Percentiles rank a stretch among this genome's conserved stretches.
Conservation (phyloP, 2,888 invertebrate genomes). For the Cremastinae sp. region DNA sequence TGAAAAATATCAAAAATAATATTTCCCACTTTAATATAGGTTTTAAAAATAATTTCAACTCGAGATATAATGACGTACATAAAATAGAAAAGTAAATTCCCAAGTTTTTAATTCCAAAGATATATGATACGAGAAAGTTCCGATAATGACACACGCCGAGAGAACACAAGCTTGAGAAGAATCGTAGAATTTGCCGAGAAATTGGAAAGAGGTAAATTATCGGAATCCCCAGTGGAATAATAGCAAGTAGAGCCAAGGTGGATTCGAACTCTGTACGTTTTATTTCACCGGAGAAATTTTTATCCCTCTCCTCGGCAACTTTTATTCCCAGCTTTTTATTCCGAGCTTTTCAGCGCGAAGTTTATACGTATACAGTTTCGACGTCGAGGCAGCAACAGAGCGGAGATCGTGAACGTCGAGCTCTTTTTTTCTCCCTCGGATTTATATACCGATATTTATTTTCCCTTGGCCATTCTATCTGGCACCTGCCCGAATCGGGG, state of each 20-base stretch:
- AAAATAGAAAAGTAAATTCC: not conserved
- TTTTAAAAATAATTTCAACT: no score
- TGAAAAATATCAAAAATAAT: no score
- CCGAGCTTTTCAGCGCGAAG: not conserved
- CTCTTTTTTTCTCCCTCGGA: not conserved
- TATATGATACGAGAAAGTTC: constrained; percentile 12
- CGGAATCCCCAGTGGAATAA: constrained; percentile 45
- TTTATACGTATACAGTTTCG: not conserved
- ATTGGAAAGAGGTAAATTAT: constrained; percentile 51
- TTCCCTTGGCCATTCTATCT: constrained; percentile 6
- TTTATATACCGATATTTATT: constrained; percentile 7
- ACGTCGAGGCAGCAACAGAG: not conserved
- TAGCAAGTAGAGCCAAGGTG: constrained; percentile 28
- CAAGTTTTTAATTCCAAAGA: constrained; percentile 10
- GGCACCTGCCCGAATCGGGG: constrained; percentile 44
- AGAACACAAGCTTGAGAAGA: constrained; percentile 18
- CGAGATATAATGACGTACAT: no score
- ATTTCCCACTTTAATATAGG: no score
- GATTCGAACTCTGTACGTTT: no score
- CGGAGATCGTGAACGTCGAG: constrained; percentile 24
- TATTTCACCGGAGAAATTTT: constrained; percentile 52
- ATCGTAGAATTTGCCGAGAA: constrained; percentile 50
- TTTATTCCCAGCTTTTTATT: constrained; percentile 15
- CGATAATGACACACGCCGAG: constrained; percentile 33
- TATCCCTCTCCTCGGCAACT: constrained; percentile 29